Evolutionary conservation across 2,797 vertebrate species (phyloP).

Genomic region (Melopsittacus undulatus): DNA sequence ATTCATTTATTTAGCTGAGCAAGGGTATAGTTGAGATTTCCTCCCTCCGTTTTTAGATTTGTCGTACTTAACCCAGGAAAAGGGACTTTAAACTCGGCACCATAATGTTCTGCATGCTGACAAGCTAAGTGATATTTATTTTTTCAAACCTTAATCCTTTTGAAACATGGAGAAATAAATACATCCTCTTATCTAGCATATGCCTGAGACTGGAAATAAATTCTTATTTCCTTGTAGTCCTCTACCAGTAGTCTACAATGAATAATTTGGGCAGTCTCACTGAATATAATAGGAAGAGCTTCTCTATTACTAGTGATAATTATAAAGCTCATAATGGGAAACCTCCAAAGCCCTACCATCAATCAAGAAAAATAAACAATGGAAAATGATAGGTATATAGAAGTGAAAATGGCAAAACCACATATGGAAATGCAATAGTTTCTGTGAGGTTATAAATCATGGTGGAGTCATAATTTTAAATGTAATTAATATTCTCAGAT

Average conservation of each 20-base stretch:
- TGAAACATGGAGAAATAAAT: slow-evolving; percentile 86
- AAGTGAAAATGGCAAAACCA: slow-evolving; percentile 71
- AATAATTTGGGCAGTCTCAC: slow-evolving; percentile 79
- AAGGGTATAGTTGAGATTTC: slow-evolving; percentile 70
- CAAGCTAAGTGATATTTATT: slow-evolving; percentile 84
- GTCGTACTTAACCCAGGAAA: slow-evolving; percentile 73
- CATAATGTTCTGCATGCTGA: slow-evolving; percentile 79
- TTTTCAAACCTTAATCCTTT: slow-evolving; percentile 82
- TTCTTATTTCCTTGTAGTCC: slow-evolving; percentile 77
- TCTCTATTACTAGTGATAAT: slow-evolving; percentile 82
- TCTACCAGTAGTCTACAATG: slow-evolving; percentile 76
- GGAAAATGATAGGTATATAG: slow-evolving; percentile 77
- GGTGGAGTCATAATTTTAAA: slow-evolving; percentile 56
- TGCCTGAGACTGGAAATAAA: slow-evolving; percentile 81
- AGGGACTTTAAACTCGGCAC: slow-evolving; percentile 71
- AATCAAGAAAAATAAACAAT: slow-evolving; percentile 83
- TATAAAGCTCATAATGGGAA: slow-evolving; percentile 83
- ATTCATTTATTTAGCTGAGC: slow-evolving; percentile 77
- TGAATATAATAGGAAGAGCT: slow-evolving; percentile 79
- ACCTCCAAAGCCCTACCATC: slow-evolving; percentile 75
- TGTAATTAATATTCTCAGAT: slow-evolving; percentile 79
- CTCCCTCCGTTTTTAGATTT: slow-evolving; percentile 64
- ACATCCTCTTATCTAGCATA: slow-evolving; percentile 83
- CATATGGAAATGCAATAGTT: slow-evolving; percentile 65
- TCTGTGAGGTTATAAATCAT: slow-evolving; percentile 78